phyloP scores from a whole-genome alignment of 2,888 invertebrate genomes.

The Andrena marginata region DNA sequence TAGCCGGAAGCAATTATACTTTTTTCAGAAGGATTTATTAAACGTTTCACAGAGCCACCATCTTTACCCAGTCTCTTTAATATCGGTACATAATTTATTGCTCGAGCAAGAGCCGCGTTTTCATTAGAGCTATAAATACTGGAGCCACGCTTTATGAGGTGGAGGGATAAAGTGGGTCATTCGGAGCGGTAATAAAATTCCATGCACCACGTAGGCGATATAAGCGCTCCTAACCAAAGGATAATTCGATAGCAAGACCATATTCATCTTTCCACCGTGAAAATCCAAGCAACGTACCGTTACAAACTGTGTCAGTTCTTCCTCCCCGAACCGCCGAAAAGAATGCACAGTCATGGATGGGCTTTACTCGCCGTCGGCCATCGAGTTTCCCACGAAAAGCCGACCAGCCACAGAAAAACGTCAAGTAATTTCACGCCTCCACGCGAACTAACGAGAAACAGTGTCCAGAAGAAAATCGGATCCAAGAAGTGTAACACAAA shows the following conservation, averaged over 20 bases:
- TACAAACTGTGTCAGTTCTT: constrained; percentile 8
- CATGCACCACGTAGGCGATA: constrained; percentile 7
- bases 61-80: constrained; percentile 21
- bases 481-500: neutral
- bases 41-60: constrained; percentile 49
- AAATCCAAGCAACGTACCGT: neutral
- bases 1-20: constrained; percentile 69
- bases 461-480: neutral
- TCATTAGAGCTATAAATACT: constrained; percentile 57
- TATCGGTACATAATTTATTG: constrained; percentile 52
- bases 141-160: constrained; percentile 38
- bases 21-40: constrained; percentile 62
- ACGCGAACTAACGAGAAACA: neutral
- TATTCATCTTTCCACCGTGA: neutral
- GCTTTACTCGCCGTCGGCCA: neutral
- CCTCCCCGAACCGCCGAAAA: neutral
- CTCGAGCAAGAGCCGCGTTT: constrained; percentile 21
- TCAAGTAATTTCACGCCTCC: neutral
- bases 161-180: constrained; percentile 44
- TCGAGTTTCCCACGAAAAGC: neutral
- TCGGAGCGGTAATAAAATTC: constrained; percentile 47
- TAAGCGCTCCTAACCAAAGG: constrained; percentile 11
- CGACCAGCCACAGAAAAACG: neutral
- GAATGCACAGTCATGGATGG: constrained; percentile 1
- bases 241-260: constrained; percentile 8